Conservation (phyloP, 2,797 vertebrate genomes). For the Sebastiscus tertius region DNA sequence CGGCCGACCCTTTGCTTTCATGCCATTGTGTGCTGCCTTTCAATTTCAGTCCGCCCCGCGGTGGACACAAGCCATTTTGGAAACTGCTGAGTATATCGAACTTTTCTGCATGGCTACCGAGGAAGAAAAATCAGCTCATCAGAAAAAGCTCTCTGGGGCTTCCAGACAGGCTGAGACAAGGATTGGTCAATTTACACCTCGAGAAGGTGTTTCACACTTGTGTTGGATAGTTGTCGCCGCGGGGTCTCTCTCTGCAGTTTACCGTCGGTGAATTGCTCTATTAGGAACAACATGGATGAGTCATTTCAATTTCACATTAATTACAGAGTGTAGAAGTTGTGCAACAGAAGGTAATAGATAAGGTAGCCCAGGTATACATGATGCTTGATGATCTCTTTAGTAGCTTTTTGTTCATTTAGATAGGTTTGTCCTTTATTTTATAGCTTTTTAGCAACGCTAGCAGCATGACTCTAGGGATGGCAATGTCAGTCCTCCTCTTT, state of each 20-base stretch:
- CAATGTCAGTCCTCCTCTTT: neutral
- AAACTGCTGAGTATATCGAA: conserved; percentile 70
- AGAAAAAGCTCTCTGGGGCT: conserved; percentile 36
- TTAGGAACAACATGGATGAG: neutral
- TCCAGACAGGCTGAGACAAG: conserved; percentile 26
- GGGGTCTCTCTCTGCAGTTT: neutral
- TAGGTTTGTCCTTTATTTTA: neutral
- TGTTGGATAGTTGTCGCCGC: neutral
- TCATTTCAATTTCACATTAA: neutral
- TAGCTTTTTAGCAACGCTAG: neutral
- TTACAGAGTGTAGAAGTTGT: neutral
- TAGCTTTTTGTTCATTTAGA: neutral
- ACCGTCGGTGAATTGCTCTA: conserved; percentile 7
- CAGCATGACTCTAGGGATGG: neutral
- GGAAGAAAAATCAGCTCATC: conserved; percentile 56
- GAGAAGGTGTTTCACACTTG: conserved; percentile 25
- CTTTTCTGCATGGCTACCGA: conserved; percentile 49
- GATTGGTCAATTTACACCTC: conserved; percentile 49
- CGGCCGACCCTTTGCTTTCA: conserved; percentile 36
- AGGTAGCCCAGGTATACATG: neutral
- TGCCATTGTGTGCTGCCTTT: conserved; percentile 54
- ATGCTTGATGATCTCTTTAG: neutral
- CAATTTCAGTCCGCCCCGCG: conserved; percentile 45
- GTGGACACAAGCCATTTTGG: conserved; percentile 50
- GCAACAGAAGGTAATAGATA: neutral